These are phyloP conservation scores for Taenioides sp. DNA, from an alignment of 2,797 vertebrate species.

Conservation along the genomic window DNA sequence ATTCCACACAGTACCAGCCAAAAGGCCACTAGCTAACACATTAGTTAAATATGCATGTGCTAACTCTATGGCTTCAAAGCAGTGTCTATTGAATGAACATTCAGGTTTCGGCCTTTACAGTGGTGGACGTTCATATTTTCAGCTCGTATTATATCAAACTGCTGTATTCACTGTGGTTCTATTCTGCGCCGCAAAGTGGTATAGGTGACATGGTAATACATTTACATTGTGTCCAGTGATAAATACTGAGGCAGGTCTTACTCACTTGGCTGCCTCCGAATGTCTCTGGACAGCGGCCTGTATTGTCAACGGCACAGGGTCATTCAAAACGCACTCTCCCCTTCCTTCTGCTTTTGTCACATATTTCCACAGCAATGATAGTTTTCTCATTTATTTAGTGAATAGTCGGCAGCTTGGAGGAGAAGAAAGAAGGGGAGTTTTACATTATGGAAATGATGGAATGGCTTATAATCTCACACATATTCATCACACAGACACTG, in stretches of 20 bases:
- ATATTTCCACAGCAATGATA: slow-evolving; percentile 77
- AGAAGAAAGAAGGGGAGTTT: slow-evolving; percentile 72
- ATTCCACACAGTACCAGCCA: slow-evolving; percentile 35
- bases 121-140: slow-evolving; percentile 58
- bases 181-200: slow-evolving; percentile 75
- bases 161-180: slow-evolving; percentile 64
- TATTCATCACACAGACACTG: slow-evolving; percentile 81
- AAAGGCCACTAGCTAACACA: slow-evolving; percentile 50
- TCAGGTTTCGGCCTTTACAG: slow-evolving; percentile 33
- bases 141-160: slow-evolving; percentile 58
- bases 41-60: slow-evolving; percentile 38
- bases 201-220: slow-evolving; percentile 83
- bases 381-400: slow-evolving; percentile 87
- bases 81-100: slow-evolving; percentile 58
- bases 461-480: slow-evolving; percentile 81
- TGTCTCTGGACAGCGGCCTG: slow-evolving; percentile 68
- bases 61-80: slow-evolving; percentile 48
- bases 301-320: slow-evolving; percentile 76
- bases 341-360: slow-evolving; percentile 72
- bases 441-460: slow-evolving; percentile 84
- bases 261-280: slow-evolving; percentile 78
- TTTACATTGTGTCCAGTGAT: slow-evolving; percentile 81
- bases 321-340: slow-evolving; percentile 77
- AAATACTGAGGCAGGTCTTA: slow-evolving; percentile 82
- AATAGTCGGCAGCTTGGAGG: slow-evolving; percentile 68